Percentiles rank a stretch among this genome's conserved stretches.
These are phyloP conservation scores for Hirtodrosophila histrioides DNA, from an alignment of 2,888 invertebrate genomes.

Conservation along the genomic window DNA sequence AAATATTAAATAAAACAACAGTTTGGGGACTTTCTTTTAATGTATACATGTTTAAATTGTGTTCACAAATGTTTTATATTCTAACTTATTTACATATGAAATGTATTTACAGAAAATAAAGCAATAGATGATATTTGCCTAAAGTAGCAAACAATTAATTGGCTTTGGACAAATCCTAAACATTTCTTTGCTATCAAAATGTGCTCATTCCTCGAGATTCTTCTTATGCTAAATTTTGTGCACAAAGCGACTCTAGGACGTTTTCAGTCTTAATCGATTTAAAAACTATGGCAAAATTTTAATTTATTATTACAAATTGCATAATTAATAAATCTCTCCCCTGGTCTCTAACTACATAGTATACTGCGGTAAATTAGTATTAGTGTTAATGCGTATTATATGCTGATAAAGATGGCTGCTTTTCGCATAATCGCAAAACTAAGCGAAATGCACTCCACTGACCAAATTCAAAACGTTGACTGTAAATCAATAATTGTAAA, in stretches of 20 bases:
- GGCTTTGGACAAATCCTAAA: conserved; percentile 61
- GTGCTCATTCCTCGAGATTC: conserved; percentile 31
- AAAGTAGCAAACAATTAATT: conserved; percentile 65
- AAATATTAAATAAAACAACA: background rate
- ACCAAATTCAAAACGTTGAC: conserved; percentile 60
- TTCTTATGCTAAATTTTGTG: conserved; percentile 54
- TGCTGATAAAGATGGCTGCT: conserved; percentile 67
- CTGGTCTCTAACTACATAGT: conserved; percentile 37
- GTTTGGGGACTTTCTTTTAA: conserved; percentile 47
- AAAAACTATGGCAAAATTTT: conserved; percentile 83
- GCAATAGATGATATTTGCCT: conserved; percentile 65
- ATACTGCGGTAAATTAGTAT: conserved; percentile 51
- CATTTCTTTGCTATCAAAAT: conserved; percentile 35
- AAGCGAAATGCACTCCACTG: conserved; percentile 69
- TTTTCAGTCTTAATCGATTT: conserved; percentile 84
- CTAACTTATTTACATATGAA: conserved; percentile 75
- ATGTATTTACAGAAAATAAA: conserved; percentile 71
- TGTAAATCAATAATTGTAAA: conserved; percentile 61
- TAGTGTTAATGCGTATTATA: conserved; percentile 40
- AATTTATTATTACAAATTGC: conserved; percentile 76
- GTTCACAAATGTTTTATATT: conserved; percentile 54
- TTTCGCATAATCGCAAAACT: conserved; percentile 68
- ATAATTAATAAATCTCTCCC: conserved; percentile 73
- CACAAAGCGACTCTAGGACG: conserved; percentile 81
- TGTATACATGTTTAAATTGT: conserved; percentile 51